A percentile compares a stretch with the other conserved stretches of the same genome.
These are phyloP conservation scores for Pseudolycoriella hygida DNA, from an alignment of 2,888 invertebrate species.

Conservation along the genomic window DNA sequence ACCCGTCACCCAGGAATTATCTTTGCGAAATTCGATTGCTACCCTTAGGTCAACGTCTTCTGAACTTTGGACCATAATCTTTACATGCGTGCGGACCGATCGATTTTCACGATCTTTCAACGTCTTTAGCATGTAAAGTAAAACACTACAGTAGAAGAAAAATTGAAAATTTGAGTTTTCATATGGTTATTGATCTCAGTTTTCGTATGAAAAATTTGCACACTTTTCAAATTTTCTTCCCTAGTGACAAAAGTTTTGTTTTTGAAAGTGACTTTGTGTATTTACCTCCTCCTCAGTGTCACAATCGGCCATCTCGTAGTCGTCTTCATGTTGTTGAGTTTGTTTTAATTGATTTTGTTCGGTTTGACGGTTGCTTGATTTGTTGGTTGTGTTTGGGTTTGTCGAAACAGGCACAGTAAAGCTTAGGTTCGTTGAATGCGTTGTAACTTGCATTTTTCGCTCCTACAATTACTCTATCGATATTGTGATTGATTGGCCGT, in stretches of 20 bases:
- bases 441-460: slow-evolving; percentile 12
- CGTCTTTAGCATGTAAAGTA: no score
- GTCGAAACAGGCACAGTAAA: slow-evolving; percentile 13
- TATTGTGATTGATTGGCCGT: background rate
- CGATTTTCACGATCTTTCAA: no score
- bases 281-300: slow-evolving; percentile 18
- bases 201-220: no score
- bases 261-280: background rate
- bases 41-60: no score
- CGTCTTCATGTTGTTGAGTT: slow-evolving; percentile 13
- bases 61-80: no score
- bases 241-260: background rate
- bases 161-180: no score
- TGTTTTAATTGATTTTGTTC: slow-evolving; percentile 7
- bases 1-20: no score
- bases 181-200: no score
- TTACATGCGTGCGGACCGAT: no score
- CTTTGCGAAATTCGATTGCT: no score
- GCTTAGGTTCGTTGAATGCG: slow-evolving; percentile 14
- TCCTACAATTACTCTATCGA: background rate
- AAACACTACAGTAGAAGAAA: no score
- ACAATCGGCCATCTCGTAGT: slow-evolving; percentile 12
- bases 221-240: background rate
- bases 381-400: slow-evolving; percentile 6
- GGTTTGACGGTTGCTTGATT: slow-evolving; percentile 6